A percentile compares a stretch with the other conserved stretches of the same genome.
These are phyloP conservation scores for Carollia perspicillata DNA, from an alignment of 2,113 vertebrate species.

Conservation along the genomic window DNA sequence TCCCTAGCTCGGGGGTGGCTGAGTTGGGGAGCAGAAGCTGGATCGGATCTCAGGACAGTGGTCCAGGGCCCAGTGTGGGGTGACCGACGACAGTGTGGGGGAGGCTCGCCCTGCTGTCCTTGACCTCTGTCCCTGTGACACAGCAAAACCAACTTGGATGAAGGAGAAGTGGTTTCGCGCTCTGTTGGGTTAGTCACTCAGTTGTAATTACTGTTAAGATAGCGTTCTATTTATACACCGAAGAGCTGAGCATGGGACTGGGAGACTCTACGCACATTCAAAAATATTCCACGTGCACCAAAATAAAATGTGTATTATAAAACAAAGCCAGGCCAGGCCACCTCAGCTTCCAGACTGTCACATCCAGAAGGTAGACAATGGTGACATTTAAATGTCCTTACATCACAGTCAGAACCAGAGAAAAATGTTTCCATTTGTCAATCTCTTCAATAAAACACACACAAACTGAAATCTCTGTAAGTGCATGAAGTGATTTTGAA, in stretches of 20 bases:
- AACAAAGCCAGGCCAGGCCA: not conserved
- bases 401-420: not conserved
- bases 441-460: not conserved
- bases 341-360: not conserved
- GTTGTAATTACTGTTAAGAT: slow-evolving; percentile 53
- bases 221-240: slow-evolving; percentile 53
- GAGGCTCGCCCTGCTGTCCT: not conserved
- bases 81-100: rapidly evolving
- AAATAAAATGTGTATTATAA: slow-evolving; percentile 18
- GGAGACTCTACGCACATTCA: not conserved
- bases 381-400: not conserved
- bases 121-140: not conserved
- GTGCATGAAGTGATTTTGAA: not conserved
- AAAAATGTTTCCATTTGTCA: not conserved
- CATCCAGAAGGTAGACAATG: not conserved
- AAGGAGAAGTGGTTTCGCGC: not conserved
- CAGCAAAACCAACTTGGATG: not conserved
- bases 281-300: slow-evolving; percentile 28
- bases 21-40: not conserved
- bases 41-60: not conserved
- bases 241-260: not conserved
- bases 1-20: not conserved
- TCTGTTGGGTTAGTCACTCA: slow-evolving; percentile 42
- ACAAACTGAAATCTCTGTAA: not conserved
- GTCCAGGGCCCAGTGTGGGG: no score